phyloP scores from a whole-genome alignment of 2,113 vertebrate genomes.

The Nothocercus nigrocapillus region DNA sequence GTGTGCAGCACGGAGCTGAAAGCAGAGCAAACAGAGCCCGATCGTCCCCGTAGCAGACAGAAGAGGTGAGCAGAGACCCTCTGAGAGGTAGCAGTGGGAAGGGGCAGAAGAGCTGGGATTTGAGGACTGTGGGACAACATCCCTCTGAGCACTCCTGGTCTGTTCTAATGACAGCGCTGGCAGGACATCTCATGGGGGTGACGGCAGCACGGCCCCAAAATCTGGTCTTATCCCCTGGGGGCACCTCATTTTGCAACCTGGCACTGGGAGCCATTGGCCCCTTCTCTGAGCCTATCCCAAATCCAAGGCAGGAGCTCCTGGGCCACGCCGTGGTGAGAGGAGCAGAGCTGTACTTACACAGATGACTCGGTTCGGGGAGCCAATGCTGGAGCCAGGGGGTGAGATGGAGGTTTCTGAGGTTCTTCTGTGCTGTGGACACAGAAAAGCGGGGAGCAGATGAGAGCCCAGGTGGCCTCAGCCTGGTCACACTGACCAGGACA shows the following conservation, averaged over 20 bases:
- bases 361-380: conserved; percentile 94
- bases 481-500: neutral
- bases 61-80: neutral
- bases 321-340: rapidly evolving
- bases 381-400: conserved; percentile 94
- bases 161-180: neutral
- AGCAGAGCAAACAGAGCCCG: neutral
- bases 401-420: conserved; percentile 97
- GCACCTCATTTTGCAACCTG: neutral
- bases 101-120: neutral
- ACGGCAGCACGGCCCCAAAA: neutral
- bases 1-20: neutral
- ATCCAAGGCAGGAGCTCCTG: rapidly evolving
- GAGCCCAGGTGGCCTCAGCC: neutral
- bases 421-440: conserved; percentile 89
- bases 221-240: neutral
- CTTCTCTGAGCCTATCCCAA: neutral
- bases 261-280: neutral
- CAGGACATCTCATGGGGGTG: rapidly evolving
- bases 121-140: neutral
- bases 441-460: neutral
- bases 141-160: rapidly evolving
- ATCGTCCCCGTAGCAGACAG: neutral
- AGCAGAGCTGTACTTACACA: conserved; percentile 85
- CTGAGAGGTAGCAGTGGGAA: neutral